Conservation (phyloP, 1,140 invertebrate genomes). For the Arion vulgaris region DNA sequence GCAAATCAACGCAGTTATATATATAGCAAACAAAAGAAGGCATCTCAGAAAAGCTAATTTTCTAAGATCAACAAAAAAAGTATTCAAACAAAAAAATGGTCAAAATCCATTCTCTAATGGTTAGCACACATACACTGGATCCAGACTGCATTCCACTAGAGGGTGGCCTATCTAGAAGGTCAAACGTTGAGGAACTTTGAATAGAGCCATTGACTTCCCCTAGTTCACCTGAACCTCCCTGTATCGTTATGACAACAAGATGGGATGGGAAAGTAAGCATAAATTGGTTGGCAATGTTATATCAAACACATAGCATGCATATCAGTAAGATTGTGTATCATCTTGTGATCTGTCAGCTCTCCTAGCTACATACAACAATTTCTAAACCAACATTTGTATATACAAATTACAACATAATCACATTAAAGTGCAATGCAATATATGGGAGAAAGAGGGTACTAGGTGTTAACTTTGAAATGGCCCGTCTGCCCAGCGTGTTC, state of each 20-base stretch:
- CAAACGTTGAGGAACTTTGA: constrained; percentile 16
- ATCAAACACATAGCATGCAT: background rate
- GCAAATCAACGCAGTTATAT: background rate
- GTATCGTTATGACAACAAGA: background rate
- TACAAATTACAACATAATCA: too few relatives aligned
- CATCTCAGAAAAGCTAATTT: background rate
- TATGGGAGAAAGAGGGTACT: too few relatives aligned
- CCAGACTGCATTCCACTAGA: constrained; percentile 29
- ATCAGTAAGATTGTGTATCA: background rate
- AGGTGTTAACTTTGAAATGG: too few relatives aligned
- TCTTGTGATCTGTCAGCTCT: too few relatives aligned
- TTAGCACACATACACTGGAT: constrained; percentile 20
- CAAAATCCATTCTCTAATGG: background rate
- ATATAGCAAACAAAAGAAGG: background rate
- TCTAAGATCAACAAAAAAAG: background rate
- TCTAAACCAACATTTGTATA: too few relatives aligned
- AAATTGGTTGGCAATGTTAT: background rate
- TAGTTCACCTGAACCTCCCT: constrained; percentile 4
- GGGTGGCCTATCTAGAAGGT: background rate
- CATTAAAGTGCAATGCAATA: too few relatives aligned
- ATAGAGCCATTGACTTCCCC: constrained; percentile 7
- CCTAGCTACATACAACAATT: too few relatives aligned
- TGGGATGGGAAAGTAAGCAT: background rate
- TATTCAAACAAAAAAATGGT: background rate
- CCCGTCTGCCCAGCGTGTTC: too few relatives aligned